Evolutionary conservation across 1,140 invertebrate genomes (phyloP).

Genomic region (Penaeus vannamei): DNA sequence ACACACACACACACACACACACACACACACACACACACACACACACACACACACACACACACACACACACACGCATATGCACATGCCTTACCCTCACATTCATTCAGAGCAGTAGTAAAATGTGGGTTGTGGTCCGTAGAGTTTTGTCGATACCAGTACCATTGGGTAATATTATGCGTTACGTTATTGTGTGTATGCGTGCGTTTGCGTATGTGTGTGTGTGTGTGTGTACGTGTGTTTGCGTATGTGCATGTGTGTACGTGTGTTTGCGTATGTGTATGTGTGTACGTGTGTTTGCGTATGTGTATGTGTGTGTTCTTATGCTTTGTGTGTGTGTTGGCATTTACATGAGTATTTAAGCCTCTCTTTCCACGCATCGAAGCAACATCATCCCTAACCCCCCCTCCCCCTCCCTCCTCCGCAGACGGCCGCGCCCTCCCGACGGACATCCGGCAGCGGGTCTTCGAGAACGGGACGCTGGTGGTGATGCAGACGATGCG

Average conservation of each 20-base stretch:
- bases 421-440: conserved; percentile 70
- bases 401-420: background rate
- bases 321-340: background rate
- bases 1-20: background rate
- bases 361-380: too few relatives aligned
- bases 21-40: conserved; percentile 35
- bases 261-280: conserved; percentile 11
- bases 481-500: conserved; percentile 72
- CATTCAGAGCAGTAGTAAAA: too few relatives aligned
- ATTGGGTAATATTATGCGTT: background rate
- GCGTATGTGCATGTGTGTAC: background rate
- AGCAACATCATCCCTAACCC: background rate
- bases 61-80: background rate
- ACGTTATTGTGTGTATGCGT: background rate
- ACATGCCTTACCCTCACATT: background rate
- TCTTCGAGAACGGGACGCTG: conserved; percentile 71
- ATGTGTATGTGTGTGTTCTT: background rate
- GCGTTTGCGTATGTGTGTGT: background rate
- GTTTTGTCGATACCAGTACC: background rate
- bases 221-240: conserved; percentile 3
- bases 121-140: too few relatives aligned
- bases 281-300: background rate
- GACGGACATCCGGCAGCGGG: conserved; percentile 71
- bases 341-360: too few relatives aligned
- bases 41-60: conserved; percentile 32